phyloP scores from a whole-genome alignment of 2,113 vertebrate genomes.

The Eublepharis macularius region DNA sequence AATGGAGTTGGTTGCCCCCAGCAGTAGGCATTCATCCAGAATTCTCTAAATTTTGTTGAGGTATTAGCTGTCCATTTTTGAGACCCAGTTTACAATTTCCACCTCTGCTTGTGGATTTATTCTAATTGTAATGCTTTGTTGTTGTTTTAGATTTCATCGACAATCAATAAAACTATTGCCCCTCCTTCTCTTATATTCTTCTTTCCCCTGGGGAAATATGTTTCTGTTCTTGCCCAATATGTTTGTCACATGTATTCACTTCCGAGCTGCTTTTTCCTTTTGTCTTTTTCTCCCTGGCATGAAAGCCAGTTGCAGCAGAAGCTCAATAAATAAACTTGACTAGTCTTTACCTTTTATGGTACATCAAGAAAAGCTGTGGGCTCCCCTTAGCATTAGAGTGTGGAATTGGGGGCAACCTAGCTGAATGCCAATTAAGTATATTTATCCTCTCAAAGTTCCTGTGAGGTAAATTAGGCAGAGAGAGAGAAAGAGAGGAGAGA shows the following conservation, averaged over 20 bases:
- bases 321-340: neutral
- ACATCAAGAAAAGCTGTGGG: neutral
- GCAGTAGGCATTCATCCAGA: too few species aligned
- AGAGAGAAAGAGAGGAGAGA: neutral
- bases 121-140: neutral
- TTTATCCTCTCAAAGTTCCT: neutral
- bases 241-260: neutral
- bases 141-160: neutral
- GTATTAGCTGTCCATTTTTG: too few species aligned
- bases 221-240: neutral
- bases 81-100: neutral
- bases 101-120: neutral
- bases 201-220: neutral
- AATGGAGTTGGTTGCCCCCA: too few species aligned
- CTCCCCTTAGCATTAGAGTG: neutral
- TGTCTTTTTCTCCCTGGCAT: neutral
- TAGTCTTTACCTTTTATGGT: neutral
- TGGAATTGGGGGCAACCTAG: neutral
- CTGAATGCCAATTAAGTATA: neutral
- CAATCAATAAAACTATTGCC: neutral
- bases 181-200: neutral
- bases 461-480: neutral
- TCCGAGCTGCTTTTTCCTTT: neutral
- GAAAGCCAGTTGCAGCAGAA: neutral
- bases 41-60: too few species aligned